Base-by-base conservation (phyloP, 2,888 invertebrate genomes). In the Pristionchus entomophagus region DNA sequence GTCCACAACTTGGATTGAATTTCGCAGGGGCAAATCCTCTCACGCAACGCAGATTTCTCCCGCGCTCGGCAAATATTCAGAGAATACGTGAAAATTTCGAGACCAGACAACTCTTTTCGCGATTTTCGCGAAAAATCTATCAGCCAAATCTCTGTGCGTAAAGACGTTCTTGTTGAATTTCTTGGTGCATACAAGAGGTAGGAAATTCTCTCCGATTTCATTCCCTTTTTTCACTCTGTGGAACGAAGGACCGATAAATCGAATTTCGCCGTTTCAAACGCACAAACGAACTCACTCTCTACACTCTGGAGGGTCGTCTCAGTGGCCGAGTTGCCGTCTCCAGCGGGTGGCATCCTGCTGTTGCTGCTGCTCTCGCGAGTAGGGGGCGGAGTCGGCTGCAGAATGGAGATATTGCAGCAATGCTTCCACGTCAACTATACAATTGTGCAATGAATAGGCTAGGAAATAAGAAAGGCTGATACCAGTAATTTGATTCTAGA, bases 331-430 rank as follows among this genome's bases (percentile, higher is more conserved):
- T 10, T 32, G 22, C 29, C 32, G 49, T 80, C 78, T 1, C 78
- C 78, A 41, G 78, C 78, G 2, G 78, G 78, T 32, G 78, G 78
- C 78, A 80, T 80, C 14, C 35, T 38, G 29, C 19, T 14, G 29
- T 22, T 10, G n/a, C n/a, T n/a, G n/a, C n/a, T n/a, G n/a, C n/a
- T n/a, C 3, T 14, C 22, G 22, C 51, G 32, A 53, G 35, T 22
- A 19, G 45, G 77, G 5, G 77, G 77, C 5, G 77, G 77, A 3
- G 78, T 80, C 51, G 78, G 78, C 78, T 80, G 78, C 22, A 80
- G 51, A 32, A 41, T 73, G 41, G 12, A 35, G 12, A 10, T 45
- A 45, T 59, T 12, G 8, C 45, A 59, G 6, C 19, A 8, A n/a
- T 59, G 59, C 19, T 59, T 59, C 22, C n/a, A 22, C 26, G 59